These are phyloP conservation scores for Ylistrum balloti DNA, from an alignment of 1,140 invertebrate species.

Conservation along the genomic window DNA sequence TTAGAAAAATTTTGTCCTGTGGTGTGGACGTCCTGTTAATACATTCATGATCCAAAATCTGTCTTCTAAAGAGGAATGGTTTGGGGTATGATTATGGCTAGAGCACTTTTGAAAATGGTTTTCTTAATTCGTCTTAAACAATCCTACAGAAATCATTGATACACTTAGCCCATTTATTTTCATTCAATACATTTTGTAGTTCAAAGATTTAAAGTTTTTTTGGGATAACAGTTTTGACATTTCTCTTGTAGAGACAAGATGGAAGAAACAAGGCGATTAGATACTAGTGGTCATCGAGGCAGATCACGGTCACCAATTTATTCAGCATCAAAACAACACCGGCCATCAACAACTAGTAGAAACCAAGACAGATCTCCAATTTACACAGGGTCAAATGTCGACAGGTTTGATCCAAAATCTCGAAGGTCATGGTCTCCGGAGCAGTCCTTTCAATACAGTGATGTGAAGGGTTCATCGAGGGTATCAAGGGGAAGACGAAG, in stretches of 20 bases:
- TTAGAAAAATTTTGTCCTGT: too few species aligned
- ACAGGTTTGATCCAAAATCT: not conserved
- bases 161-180: too few species aligned
- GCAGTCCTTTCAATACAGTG: not conserved
- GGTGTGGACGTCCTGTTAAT: too few species aligned
- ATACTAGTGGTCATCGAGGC: not conserved
- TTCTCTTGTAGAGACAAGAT: not conserved
- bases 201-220: too few species aligned
- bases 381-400: not conserved
- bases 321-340: not conserved
- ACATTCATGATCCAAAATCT: too few species aligned
- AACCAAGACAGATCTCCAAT: not conserved
- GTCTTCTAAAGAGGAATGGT: too few species aligned
- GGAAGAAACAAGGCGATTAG: not conserved
- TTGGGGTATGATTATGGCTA: too few species aligned
- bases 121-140: too few species aligned
- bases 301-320: not conserved
- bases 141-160: too few species aligned
- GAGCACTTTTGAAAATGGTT: too few species aligned
- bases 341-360: not conserved
- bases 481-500: not conserved
- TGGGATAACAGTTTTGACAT: too few species aligned
- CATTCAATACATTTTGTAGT: too few species aligned
- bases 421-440: conserved; percentile 14
- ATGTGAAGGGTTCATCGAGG: not conserved